Evolutionary conservation across 2,113 vertebrate species (phyloP).

Genomic region (Athene noctua): DNA sequence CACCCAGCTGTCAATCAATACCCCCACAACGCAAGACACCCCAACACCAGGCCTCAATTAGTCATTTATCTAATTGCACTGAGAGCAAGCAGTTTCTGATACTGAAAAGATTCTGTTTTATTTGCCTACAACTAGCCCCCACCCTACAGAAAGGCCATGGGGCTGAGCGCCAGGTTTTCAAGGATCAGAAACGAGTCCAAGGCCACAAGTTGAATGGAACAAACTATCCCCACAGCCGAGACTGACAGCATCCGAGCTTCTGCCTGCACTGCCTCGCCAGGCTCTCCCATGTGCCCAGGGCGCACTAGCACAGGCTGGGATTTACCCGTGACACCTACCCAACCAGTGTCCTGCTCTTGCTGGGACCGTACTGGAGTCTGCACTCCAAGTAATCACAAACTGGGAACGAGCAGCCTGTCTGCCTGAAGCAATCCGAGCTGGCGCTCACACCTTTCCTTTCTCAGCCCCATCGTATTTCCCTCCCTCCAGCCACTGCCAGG

Average conservation of each 20-base stretch:
- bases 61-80: background rate
- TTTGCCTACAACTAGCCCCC: background rate
- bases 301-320: background rate
- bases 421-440: background rate
- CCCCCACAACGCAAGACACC: background rate
- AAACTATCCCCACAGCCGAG: background rate
- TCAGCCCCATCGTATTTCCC: background rate
- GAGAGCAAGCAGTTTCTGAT: background rate
- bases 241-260: too few relatives aligned
- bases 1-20: too few relatives aligned
- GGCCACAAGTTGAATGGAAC: background rate
- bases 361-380: background rate
- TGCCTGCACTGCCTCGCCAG: background rate
- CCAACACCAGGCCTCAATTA: background rate
- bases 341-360: background rate
- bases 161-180: background rate
- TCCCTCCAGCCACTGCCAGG: background rate
- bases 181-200: background rate
- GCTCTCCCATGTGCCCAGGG: accelerated
- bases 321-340: too few relatives aligned
- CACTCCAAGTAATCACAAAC: background rate
- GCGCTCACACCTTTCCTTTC: background rate
- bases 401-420: background rate
- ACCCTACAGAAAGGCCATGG: background rate
- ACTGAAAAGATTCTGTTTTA: background rate